Base-by-base conservation (phyloP, 64 coral and sea anemone genomes). In the Montipora cactus region DNA sequence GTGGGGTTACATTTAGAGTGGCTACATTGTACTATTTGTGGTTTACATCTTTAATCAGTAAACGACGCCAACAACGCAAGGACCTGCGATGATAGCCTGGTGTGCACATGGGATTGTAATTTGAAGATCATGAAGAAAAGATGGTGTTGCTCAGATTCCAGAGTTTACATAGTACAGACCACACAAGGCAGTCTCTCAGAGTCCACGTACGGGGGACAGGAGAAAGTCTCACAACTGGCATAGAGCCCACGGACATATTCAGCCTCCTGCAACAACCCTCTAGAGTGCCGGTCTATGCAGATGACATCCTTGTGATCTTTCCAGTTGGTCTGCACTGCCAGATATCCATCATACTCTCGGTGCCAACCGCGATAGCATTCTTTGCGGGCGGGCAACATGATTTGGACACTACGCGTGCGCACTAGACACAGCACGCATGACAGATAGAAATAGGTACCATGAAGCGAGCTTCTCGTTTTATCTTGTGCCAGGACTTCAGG, bases 301-400 rank as follows among this genome's bases (percentile, higher is more conserved):
- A 98, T 92, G 15, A 98, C 52, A 55, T 98, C 84, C 73, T 98
- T 98, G 25, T 98, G 92, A 48, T 95, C 89, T 47, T 90, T 88
- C 49, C 70, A 49, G 61, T 98, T 98, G 18, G 94, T 79, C 76
- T 93, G 75, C 5, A 97, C 95, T 12, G 71, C 95, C 8, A 97
- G 64, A 74, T 89, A 97, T 3, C 95, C 95, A 76, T 97, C 95
- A 88, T 97, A 97, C 25, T 97, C 92, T 18, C 95, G 71, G 50
- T 94, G 89, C 95, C 95, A 97, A 0, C 82, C 92, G 8, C 73
- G 82, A 23, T 97, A 97, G 78, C 95, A 97, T 69, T 97, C 95
- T 81, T 97, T 97, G 4, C 95, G 95, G 3, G 81, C 92, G 8
- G 95, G 95, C 37, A 97, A 76, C 95, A 97, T 91, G 75, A 97